Evolutionary conservation across 2,797 vertebrate species (phyloP).

Genomic region (Pantherophis vulpinus): DNA sequence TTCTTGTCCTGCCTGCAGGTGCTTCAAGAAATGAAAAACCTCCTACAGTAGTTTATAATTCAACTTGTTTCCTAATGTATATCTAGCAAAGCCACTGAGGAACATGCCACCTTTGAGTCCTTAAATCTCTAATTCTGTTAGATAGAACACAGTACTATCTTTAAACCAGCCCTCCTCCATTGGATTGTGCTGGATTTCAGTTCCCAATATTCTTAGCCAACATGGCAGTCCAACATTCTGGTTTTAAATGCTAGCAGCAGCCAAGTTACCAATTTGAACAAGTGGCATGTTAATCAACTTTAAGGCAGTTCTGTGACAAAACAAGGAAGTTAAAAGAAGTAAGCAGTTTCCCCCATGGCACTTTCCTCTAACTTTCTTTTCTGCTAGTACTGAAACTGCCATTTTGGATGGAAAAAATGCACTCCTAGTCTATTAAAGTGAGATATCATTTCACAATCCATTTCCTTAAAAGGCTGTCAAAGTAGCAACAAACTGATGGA

Average conservation of each 20-base stretch:
- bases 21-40: neutral
- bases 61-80: neutral
- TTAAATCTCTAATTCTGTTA: neutral
- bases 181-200: neutral
- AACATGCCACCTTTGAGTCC: neutral
- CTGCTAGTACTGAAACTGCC: conserved; percentile 26
- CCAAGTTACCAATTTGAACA: neutral
- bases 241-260: neutral
- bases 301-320: neutral
- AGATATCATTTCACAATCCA: conserved; percentile 46
- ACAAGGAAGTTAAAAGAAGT: neutral
- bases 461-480: conserved; percentile 57
- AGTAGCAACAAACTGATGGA: conserved; percentile 44
- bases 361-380: neutral
- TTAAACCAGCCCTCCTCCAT: neutral
- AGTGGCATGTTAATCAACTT: neutral
- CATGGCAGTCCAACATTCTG: neutral
- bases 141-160: neutral
- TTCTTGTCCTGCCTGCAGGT: neutral
- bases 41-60: neutral
- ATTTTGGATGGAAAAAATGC: conserved; percentile 14
- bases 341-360: conserved; percentile 10
- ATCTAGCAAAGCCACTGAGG: neutral
- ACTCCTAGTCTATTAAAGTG: conserved; percentile 23
- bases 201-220: neutral